Conservation (phyloP, 2,797 vertebrate genomes). For the Choloepus didactylus region DNA sequence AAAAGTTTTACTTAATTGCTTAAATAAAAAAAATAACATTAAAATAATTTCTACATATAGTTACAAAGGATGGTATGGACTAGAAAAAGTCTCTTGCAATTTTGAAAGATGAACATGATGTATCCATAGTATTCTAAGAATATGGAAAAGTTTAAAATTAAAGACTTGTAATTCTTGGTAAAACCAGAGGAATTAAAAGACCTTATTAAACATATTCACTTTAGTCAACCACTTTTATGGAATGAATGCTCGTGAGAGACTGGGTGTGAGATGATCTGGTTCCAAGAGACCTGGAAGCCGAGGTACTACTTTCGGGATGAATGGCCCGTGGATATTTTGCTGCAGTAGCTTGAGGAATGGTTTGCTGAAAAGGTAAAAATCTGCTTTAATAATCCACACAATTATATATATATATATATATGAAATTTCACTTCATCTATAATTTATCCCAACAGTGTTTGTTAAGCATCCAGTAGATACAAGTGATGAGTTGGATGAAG, state of each 20-base stretch:
- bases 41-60: conserved; percentile 82
- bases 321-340: conserved; percentile 93
- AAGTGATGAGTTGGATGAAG: background rate
- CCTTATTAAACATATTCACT: background rate
- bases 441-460: background rate
- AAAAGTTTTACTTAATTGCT: conserved; percentile 83
- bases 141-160: conserved; percentile 66
- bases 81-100: conserved; percentile 71
- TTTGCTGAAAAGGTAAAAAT: conserved; percentile 91
- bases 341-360: conserved; percentile 93
- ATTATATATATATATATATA: background rate
- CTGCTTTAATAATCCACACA: conserved; percentile 33
- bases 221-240: conserved; percentile 96
- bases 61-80: conserved; percentile 78
- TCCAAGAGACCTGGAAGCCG: conserved; percentile 85
- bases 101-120: conserved; percentile 81
- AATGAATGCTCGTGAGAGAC: conserved; percentile 88
- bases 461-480: background rate
- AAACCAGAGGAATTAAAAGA: conserved; percentile 59
- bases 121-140: conserved; percentile 64
- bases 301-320: conserved; percentile 87
- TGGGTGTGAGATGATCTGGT: conserved; percentile 85
- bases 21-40: conserved; percentile 86
- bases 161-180: conserved; percentile 71
- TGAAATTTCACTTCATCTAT: conserved; percentile 24